phyloP scores from a whole-genome alignment of 1,140 invertebrate species.

The Platorchestia sp. region DNA sequence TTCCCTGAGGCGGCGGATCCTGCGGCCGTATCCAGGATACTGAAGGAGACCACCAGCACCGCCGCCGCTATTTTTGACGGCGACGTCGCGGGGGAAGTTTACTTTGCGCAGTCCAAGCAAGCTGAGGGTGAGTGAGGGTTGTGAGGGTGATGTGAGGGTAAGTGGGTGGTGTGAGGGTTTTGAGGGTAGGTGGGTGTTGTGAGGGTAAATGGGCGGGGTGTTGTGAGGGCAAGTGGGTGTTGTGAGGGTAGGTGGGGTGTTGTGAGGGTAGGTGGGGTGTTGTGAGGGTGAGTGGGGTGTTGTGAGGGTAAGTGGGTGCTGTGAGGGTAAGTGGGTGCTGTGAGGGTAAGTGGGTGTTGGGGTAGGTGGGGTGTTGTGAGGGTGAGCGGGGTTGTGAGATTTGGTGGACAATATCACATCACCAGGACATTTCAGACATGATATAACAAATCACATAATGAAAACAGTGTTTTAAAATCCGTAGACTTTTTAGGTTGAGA shows the following conservation, averaged over 20 bases:
- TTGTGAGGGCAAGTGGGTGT: neutral
- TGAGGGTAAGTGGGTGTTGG: no score
- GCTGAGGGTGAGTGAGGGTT: neutral
- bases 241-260: neutral
- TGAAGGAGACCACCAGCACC: neutral
- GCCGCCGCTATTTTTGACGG: conserved; percentile 21
- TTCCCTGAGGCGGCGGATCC: neutral
- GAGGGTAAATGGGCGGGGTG: neutral
- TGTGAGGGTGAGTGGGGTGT: no score
- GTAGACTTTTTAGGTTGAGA: no score
- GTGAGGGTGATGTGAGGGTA: neutral
- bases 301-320: no score
- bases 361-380: no score
- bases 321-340: no score
- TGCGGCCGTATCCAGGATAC: neutral
- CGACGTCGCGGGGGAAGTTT: neutral
- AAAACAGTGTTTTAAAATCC: no score
- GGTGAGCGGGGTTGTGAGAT: no score
- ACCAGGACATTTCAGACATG: no score
- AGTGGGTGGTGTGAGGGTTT: neutral
- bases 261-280: neutral
- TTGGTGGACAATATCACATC: no score
- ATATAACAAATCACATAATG: no score
- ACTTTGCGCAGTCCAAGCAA: neutral
- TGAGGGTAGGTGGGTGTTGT: neutral